Percentiles rank a stretch among this genome's conserved stretches.
phyloP scores from a whole-genome alignment of 2,888 invertebrate genomes.

The Strigamia transsilvanica region DNA sequence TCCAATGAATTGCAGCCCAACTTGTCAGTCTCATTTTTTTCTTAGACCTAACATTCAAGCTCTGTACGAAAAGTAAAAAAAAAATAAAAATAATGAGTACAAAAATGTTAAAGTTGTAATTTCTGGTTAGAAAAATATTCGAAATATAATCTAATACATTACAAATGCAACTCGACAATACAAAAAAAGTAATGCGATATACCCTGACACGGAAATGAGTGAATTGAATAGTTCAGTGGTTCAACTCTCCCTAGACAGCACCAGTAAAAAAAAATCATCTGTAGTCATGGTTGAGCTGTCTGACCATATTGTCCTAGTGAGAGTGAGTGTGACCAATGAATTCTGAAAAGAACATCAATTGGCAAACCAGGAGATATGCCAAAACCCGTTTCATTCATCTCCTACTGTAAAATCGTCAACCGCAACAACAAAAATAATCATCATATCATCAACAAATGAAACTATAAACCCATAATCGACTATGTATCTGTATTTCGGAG shows the following conservation, averaged over 20 bases:
- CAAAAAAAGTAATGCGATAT: conserved; percentile 2
- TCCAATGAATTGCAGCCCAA: conserved; percentile 45
- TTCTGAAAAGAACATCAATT: conserved; percentile 43
- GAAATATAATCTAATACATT: background rate
- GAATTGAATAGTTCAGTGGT: conserved; percentile 49
- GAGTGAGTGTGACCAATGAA: conserved; percentile 47
- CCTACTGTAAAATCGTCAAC: background rate
- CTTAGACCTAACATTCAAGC: conserved; percentile 44
- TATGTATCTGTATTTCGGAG: background rate
- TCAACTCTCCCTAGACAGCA: conserved; percentile 44
- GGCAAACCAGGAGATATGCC: conserved; percentile 45
- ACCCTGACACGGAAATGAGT: conserved; percentile 18
- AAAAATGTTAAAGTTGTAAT: background rate
- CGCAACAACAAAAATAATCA: background rate
- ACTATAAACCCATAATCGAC: background rate
- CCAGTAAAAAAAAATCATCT: conserved; percentile 14
- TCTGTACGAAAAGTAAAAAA: background rate
- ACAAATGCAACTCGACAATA: background rate
- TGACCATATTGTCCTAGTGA: conserved; percentile 45
- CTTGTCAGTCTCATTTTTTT: conserved; percentile 41
- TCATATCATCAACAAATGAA: conserved; percentile 3
- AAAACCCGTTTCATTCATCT: conserved; percentile 20
- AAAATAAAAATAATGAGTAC: background rate
- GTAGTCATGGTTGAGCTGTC: conserved; percentile 37
- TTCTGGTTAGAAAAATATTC: background rate